Percentiles rank a stretch among this genome's conserved stretches.
These are phyloP conservation scores for Scolopax rusticola DNA, from an alignment of 2,797 vertebrate species.

Conservation along the genomic window DNA sequence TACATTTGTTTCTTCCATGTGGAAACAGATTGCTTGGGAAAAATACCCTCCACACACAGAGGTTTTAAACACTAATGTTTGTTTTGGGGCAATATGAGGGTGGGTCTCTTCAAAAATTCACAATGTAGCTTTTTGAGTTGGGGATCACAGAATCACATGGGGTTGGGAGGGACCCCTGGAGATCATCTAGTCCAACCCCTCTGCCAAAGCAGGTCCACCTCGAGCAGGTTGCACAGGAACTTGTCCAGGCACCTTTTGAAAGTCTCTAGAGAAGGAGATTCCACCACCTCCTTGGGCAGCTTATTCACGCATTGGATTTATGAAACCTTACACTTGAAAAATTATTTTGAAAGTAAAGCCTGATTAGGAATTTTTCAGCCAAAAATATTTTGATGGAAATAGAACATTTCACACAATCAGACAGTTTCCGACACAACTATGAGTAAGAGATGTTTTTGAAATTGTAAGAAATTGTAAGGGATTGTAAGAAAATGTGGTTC, in stretches of 20 bases:
- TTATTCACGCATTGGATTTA: not conserved
- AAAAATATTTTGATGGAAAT: not conserved
- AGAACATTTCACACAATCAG: not conserved
- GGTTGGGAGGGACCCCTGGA: no score
- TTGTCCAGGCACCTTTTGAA: no score
- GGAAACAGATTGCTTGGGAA: not conserved
- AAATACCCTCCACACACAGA: not conserved
- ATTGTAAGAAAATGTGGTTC: not conserved
- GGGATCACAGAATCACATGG: no score
- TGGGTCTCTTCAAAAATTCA: not conserved
- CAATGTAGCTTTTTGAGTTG: not conserved
- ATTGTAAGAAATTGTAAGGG: no score
- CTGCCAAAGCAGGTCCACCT: no score
- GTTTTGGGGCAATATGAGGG: not conserved
- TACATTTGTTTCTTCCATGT: not conserved
- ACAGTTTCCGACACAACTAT: not conserved
- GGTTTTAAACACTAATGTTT: not conserved
- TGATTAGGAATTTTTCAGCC: not conserved
- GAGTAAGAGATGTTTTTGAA: not conserved
- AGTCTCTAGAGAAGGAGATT: no score
- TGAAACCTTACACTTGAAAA: not conserved
- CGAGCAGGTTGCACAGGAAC: no score
- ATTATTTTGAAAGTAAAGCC: not conserved
- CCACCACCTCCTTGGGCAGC: no score
- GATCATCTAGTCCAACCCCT: no score